These are phyloP conservation scores for Sebastes matsubarae DNA, from an alignment of 2,797 vertebrate genomes.

Conservation along the genomic window DNA sequence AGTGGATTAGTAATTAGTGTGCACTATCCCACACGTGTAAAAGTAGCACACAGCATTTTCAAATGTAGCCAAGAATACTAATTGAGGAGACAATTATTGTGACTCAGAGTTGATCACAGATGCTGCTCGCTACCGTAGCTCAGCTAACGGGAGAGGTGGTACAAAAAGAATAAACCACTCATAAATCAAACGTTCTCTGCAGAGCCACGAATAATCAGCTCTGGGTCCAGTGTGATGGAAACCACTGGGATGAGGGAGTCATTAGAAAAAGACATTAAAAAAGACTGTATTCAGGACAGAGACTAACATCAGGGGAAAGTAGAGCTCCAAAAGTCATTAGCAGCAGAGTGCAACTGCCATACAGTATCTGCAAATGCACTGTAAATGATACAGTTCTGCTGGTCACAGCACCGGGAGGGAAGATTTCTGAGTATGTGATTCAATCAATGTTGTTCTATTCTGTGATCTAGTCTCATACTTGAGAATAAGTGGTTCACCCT, in stretches of 20 bases:
- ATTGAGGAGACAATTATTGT: not conserved
- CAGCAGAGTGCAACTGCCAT: not conserved
- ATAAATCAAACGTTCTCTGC: constrained; percentile 47
- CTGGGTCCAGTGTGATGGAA: constrained; percentile 12
- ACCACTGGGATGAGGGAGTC: not conserved
- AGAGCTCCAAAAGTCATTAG: constrained; percentile 26
- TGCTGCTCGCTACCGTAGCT: not conserved
- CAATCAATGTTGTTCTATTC: not conserved
- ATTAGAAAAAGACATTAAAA: constrained; percentile 19
- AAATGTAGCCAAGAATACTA: not conserved
- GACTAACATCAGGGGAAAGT: constrained; percentile 5
- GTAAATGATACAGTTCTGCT: constrained; percentile 10
- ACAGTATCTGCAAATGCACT: constrained; percentile 6
- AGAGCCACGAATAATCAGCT: constrained; percentile 47
- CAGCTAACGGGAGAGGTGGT: not conserved
- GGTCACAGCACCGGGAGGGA: not conserved
- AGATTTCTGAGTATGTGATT: not conserved
- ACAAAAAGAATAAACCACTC: constrained; percentile 15
- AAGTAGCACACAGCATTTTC: not conserved
- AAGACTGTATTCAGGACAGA: constrained; percentile 2
- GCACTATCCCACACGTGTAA: too few species aligned
- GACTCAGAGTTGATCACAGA: not conserved
- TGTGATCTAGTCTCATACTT: not conserved
- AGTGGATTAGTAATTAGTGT: not conserved
- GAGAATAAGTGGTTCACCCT: not conserved